Conservation (phyloP, 2,888 invertebrate species). For the Euphydryas editha region DNA sequence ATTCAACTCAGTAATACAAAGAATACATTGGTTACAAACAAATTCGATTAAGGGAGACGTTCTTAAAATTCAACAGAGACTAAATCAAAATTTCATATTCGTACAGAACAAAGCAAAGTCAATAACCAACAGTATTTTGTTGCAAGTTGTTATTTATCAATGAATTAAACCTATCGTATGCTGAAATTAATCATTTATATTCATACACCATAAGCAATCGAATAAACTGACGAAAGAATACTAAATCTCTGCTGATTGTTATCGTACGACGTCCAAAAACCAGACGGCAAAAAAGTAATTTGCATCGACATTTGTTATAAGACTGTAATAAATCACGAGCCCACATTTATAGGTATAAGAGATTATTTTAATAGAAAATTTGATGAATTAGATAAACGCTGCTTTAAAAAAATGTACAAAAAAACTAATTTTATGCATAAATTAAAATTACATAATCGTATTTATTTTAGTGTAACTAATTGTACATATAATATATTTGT, state of each 20-base stretch:
- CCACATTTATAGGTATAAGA: not conserved
- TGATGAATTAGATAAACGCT: not conserved
- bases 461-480: slow-evolving; percentile 9
- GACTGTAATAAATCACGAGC: slow-evolving; percentile 21
- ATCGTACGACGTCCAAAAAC: slow-evolving; percentile 10
- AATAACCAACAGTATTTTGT: not conserved
- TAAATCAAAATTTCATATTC: slow-evolving; percentile 17
- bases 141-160: slow-evolving; percentile 27
- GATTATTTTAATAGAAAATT: not conserved
- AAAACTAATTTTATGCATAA: not conserved
- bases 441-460: not conserved
- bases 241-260: slow-evolving; percentile 15
- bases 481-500: slow-evolving; percentile 14
- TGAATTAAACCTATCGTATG: slow-evolving; percentile 27
- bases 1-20: slow-evolving; percentile 22
- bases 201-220: slow-evolving; percentile 5
- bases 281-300: slow-evolving; percentile 20
- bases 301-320: slow-evolving; percentile 1
- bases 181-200: slow-evolving; percentile 13
- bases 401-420: not conserved
- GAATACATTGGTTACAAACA: slow-evolving; percentile 21
- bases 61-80: slow-evolving; percentile 35
- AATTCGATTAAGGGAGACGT: slow-evolving; percentile 41
- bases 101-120: slow-evolving; percentile 21
- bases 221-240: slow-evolving; percentile 20